These are phyloP conservation scores for Symphodus melops DNA, from an alignment of 2,113 vertebrate genomes.

Conservation along the genomic window DNA sequence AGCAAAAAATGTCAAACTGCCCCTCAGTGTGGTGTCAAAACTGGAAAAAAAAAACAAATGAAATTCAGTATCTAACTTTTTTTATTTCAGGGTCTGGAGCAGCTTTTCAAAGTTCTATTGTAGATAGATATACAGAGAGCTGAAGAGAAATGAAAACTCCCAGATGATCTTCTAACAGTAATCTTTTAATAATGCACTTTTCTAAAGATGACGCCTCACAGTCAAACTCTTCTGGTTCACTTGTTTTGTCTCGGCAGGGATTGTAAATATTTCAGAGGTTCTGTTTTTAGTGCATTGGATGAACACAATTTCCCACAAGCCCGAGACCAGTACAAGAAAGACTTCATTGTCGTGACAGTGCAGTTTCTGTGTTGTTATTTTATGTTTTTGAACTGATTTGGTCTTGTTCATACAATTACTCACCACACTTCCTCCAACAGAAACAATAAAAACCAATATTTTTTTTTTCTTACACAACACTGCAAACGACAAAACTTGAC, in stretches of 20 bases:
- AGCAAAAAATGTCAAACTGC: conserved; percentile 33
- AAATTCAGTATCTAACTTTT: conserved; percentile 20
- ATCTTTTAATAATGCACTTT: conserved; percentile 7
- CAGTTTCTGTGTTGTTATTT: not conserved
- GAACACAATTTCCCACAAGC: not conserved
- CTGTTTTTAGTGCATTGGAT: not conserved
- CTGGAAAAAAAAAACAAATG: conserved; percentile 10
- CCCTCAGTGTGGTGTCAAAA: not conserved
- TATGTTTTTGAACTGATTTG: too few relatives aligned
- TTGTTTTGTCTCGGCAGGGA: not conserved
- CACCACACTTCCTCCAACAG: not conserved
- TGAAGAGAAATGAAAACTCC: not conserved
- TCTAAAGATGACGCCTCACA: not conserved
- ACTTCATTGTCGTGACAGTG: not conserved
- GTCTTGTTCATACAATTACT: not conserved
- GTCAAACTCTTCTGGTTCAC: not conserved
- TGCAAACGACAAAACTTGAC: not conserved
- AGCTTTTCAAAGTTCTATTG: not conserved
- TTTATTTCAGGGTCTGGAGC: conserved; percentile 16
- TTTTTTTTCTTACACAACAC: too few relatives aligned
- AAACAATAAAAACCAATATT: too few relatives aligned
- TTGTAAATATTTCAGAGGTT: not conserved
- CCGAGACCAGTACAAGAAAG: not conserved
- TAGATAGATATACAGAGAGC: not conserved
- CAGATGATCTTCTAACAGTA: not conserved